Conservation (phyloP, 2,797 vertebrate genomes). For the Diglossa cyanea region DNA sequence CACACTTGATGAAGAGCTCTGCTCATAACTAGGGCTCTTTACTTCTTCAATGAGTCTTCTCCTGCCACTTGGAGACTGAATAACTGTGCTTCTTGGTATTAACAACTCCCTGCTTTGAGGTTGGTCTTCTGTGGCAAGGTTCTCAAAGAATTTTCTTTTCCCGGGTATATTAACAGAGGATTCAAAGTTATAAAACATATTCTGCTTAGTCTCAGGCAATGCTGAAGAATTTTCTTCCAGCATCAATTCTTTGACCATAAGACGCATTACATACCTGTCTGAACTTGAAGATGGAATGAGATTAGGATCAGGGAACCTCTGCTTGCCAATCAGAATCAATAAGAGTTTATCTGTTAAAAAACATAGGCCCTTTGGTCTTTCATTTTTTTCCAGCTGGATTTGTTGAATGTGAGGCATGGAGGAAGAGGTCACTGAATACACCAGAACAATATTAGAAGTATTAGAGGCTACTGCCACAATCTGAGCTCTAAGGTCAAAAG, state of each 20-base stretch:
- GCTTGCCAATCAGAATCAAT: slow-evolving; percentile 86
- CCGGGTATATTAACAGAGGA: slow-evolving; percentile 72
- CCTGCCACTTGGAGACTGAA: slow-evolving; percentile 78
- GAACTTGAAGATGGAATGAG: slow-evolving; percentile 87
- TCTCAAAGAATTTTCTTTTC: slow-evolving; percentile 84
- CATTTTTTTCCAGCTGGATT: slow-evolving; percentile 86
- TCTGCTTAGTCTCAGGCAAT: slow-evolving; percentile 36
- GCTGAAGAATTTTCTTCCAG: slow-evolving; percentile 74
- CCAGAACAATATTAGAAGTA: slow-evolving; percentile 85
- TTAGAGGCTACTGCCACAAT: slow-evolving; percentile 90
- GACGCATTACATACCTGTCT: slow-evolving; percentile 83
- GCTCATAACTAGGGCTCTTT: slow-evolving; percentile 74
- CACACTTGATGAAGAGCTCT: slow-evolving; percentile 78
- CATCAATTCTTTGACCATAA: slow-evolving; percentile 83
- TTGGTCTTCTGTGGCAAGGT: slow-evolving; percentile 77
- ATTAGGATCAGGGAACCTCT: slow-evolving; percentile 82
- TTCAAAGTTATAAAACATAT: slow-evolving; percentile 56
- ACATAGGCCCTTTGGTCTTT: slow-evolving; percentile 88
- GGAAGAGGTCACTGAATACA: slow-evolving; percentile 85
- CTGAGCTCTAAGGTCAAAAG: slow-evolving; percentile 83
- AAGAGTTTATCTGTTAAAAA: slow-evolving; percentile 87
- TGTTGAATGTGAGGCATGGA: slow-evolving; percentile 91
- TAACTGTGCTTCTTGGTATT: slow-evolving; percentile 77
- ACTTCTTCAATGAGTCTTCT: slow-evolving; percentile 85
- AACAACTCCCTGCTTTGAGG: slow-evolving; percentile 78